Evolutionary conservation across 2,888 invertebrate genomes (phyloP), one percentile per base, ranked within the genome.

Genomic region (Aporophyla lueneburgensis): DNA sequence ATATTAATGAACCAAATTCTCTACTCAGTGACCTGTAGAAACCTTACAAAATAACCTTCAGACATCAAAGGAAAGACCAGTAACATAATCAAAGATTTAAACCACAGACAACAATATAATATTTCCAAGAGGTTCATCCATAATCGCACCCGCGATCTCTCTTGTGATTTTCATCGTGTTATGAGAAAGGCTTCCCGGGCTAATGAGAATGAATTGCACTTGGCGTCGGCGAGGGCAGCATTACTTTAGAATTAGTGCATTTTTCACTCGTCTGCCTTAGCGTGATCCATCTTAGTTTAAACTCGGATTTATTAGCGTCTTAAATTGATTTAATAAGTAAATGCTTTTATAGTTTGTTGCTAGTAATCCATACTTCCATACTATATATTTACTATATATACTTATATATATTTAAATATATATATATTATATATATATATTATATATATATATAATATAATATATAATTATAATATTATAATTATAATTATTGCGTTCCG

Each of bases 131-230:
- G 74, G 79, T 81, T 86, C 82, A 68, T 72, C 69, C 71, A 80
- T 70, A 71, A 68, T 76, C 78, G 86, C 72, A 79, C 78, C 84
- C 69, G 77, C 46, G 62, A 69, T 74, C 67, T 84, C 86, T 86
- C 87, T 89, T 84, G 87, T 88, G 92, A 93, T 92, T 92, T 86
- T 91, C 91, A 89, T 89, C 90, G 89, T 89, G 92, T 93, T 94
- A 94, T 94, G 94, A 95, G 93, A 92, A 93, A 93, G 91, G 92
- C 91, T 89, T 87, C 90, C 89, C 83, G 85, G 86, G 90, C 94
- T 96, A 96, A 96, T 96, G 96, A 96, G 94, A 95, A 96, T 93
- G 92, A 95, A 96, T 96, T 93, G 95, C 94, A 89, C 91, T 89
- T 87, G 88, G 88, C 86, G 91, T 91, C 90, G 90, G 90, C 90